Conservation (phyloP, 1,140 invertebrate genomes). For the Scylla paramamosain region DNA sequence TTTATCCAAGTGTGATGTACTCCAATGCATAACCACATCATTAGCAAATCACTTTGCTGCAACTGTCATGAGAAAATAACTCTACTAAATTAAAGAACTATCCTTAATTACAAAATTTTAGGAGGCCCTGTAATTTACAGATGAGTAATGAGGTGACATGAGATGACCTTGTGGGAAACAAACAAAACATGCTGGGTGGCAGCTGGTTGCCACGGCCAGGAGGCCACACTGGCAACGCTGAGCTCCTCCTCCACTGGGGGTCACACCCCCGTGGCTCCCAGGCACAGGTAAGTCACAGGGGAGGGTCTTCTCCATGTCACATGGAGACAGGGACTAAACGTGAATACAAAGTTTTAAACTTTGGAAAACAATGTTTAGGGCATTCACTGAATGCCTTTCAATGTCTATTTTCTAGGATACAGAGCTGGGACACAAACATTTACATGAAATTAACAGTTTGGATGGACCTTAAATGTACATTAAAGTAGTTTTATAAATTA, state of each 20-base stretch:
- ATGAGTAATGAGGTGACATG: conserved; percentile 47
- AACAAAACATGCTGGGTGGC: background rate
- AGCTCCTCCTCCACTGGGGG: background rate
- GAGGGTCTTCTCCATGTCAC: conserved; percentile 63
- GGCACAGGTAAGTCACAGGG: conserved; percentile 43
- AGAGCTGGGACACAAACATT: conserved; percentile 73
- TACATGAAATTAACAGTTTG: conserved; percentile 75
- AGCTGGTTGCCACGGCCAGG: background rate
- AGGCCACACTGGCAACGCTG: too few relatives aligned
- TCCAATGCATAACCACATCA: background rate
- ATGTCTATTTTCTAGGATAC: conserved; percentile 54
- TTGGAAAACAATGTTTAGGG: conserved; percentile 68
- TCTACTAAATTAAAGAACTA: conserved; percentile 23
- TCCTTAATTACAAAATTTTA: conserved; percentile 45
- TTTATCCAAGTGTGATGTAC: background rate
- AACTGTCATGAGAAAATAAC: conserved; percentile 39
- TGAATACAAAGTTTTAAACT: conserved; percentile 62
- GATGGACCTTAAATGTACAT: conserved; percentile 76
- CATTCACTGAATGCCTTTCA: conserved; percentile 69
- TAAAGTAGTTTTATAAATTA: conserved; percentile 73
- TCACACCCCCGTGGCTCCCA: conserved; percentile 36
- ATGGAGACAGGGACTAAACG: conserved; percentile 56
- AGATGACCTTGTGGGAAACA: conserved; percentile 12
- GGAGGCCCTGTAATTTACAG: conserved; percentile 50
- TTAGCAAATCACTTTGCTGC: background rate